phyloP scores from a whole-genome alignment of 30 jellyfish, hydroid and myxozoan genomes.

The Chironex yamaguchii region DNA sequence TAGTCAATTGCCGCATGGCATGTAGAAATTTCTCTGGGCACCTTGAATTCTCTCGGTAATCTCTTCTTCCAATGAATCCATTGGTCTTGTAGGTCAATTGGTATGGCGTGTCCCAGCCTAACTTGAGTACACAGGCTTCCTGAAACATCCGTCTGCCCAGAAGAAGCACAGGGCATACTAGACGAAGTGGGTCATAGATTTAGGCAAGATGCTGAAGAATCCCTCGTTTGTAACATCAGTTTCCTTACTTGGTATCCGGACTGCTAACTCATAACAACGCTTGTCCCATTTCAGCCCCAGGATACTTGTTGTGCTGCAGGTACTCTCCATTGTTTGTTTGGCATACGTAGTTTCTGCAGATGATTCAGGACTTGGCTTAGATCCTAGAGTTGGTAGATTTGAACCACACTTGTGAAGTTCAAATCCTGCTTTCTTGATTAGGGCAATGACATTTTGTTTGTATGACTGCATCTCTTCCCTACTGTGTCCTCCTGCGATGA shows the following conservation, averaged over 20 bases:
- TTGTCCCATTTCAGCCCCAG: constrained; percentile 44
- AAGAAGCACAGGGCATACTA: too few species aligned
- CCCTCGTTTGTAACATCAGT: constrained; percentile 17
- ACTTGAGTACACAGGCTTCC: constrained; percentile 18
- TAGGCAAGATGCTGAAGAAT: constrained; percentile 44
- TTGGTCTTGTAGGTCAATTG: constrained; percentile 1
- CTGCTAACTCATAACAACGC: background rate
- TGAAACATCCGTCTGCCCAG: constrained; percentile 18
- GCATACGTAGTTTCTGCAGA: constrained; percentile 25
- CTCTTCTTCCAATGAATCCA: constrained; percentile 8
- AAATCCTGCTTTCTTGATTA: background rate
- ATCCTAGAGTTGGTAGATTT: background rate
- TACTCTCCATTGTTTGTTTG: constrained; percentile 53
- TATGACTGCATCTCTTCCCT: background rate
- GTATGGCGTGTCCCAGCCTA: constrained; percentile 51
- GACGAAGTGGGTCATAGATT: constrained; percentile 70
- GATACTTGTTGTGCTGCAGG: constrained; percentile 4
- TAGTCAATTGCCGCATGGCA: background rate
- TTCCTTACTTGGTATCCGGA: constrained; percentile 4
- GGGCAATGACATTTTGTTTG: background rate
- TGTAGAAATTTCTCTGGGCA: constrained; percentile 12
- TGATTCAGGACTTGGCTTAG: background rate
- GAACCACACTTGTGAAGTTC: constrained; percentile 31
- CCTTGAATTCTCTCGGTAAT: background rate
- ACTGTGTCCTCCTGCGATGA: constrained; percentile 24